These are phyloP conservation scores for Cacoxenus indagator DNA, from an alignment of 2,888 invertebrate genomes.

Conservation along the genomic window DNA sequence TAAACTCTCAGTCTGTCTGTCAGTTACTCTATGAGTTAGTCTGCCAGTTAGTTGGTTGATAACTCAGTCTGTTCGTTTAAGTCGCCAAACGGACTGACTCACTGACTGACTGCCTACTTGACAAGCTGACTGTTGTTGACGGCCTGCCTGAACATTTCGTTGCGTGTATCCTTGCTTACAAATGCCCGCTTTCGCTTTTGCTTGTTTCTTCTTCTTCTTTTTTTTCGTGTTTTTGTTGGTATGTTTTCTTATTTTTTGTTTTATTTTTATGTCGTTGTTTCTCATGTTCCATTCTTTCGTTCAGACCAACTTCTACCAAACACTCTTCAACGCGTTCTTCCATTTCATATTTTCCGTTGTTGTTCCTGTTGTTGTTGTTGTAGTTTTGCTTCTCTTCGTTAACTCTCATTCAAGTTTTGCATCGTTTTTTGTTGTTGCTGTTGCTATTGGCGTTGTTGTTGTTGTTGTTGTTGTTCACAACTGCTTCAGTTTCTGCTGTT, in stretches of 20 bases:
- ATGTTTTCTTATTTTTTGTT: not conserved
- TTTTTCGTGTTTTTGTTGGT: not conserved
- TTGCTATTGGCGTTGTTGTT: slow-evolving; percentile 32
- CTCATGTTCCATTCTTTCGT: slow-evolving; percentile 31
- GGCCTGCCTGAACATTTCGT: not conserved
- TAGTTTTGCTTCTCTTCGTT: slow-evolving; percentile 13
- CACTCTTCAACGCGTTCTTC: slow-evolving; percentile 40
- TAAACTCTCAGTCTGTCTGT: not conserved
- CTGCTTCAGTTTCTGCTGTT: slow-evolving; percentile 31
- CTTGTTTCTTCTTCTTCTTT: not conserved
- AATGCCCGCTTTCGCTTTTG: slow-evolving; percentile 21
- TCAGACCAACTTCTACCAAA: slow-evolving; percentile 64
- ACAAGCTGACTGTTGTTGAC: not conserved
- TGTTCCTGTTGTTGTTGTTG: slow-evolving; percentile 12
- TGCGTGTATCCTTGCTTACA: slow-evolving; percentile 24
- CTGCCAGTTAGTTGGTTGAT: not conserved
- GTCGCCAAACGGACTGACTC: not conserved
- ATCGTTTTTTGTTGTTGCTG: not conserved
- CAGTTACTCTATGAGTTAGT: not conserved
- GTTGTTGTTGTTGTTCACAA: slow-evolving; percentile 5
- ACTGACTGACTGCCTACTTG: not conserved
- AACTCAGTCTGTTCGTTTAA: not conserved
- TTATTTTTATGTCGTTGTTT: not conserved
- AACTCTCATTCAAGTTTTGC: slow-evolving; percentile 21
- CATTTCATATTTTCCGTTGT: slow-evolving; percentile 37